Conservation (phyloP, 1,140 invertebrate genomes). For the Samia ricini region DNA sequence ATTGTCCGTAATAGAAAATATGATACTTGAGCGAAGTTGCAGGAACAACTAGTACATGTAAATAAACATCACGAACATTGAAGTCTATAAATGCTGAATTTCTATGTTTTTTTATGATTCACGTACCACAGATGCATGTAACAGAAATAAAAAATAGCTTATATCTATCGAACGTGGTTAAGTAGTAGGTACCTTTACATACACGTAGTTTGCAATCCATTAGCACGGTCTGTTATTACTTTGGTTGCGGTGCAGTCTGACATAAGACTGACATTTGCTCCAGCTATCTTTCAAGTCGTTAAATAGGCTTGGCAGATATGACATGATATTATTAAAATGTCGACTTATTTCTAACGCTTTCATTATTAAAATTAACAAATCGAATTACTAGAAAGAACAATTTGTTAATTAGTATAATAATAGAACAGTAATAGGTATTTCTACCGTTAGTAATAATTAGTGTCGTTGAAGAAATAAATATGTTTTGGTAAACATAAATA, state of each 20-base stretch:
- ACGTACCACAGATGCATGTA: not conserved
- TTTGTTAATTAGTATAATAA: too few species aligned
- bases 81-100: not conserved
- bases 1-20: too few species aligned
- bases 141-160: not conserved
- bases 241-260: slow-evolving; percentile 23
- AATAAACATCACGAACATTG: too few species aligned
- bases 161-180: not conserved
- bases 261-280: slow-evolving; percentile 37
- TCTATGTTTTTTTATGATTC: not conserved
- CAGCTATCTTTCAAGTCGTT: slow-evolving; percentile 2
- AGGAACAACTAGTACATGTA: too few species aligned
- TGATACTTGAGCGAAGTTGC: too few species aligned
- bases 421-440: too few species aligned
- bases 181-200: slow-evolving; percentile 5
- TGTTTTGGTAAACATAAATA: too few species aligned
- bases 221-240: slow-evolving; percentile 36
- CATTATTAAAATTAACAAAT: too few species aligned
- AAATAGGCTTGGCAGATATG: not conserved
- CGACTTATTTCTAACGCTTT: not conserved
- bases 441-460: too few species aligned
- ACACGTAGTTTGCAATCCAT: slow-evolving; percentile 31
- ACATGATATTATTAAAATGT: not conserved
- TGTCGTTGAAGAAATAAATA: too few species aligned
- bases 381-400: too few species aligned